phyloP scores from a whole-genome alignment of 2,888 invertebrate genomes.

The Adineta ricciae region DNA sequence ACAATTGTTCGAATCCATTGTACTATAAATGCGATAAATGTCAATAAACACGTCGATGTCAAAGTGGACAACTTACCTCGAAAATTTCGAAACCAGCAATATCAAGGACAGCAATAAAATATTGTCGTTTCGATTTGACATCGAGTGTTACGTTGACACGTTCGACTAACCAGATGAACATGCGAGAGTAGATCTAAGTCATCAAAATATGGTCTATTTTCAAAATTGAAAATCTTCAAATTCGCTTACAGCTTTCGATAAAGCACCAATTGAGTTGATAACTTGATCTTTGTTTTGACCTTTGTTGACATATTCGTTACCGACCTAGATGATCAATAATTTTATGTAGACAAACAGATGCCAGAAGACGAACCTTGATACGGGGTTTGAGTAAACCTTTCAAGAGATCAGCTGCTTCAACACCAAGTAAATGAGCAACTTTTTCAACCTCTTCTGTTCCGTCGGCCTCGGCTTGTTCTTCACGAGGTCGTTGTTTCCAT shows the following conservation, averaged over 20 bases:
- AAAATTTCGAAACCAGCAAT: slow-evolving; percentile 99
- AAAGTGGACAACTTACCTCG: slow-evolving; percentile 56
- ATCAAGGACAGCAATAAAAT: slow-evolving; percentile 99
- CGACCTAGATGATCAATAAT: slow-evolving; percentile 48
- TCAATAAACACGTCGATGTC: too few species aligned
- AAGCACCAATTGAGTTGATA: slow-evolving; percentile 51
- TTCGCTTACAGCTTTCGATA: slow-evolving; percentile 49
- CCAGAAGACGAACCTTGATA: slow-evolving; percentile 63
- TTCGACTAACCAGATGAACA: slow-evolving; percentile 75
- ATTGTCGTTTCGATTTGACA: slow-evolving; percentile 93
- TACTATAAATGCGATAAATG: slow-evolving; percentile 61
- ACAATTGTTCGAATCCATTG: slow-evolving; percentile 94
- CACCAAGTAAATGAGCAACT: slow-evolving; percentile 80
- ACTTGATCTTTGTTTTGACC: slow-evolving; percentile 82
- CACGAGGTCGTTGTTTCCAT: slow-evolving; percentile 99
- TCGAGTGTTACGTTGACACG: slow-evolving; percentile 99
- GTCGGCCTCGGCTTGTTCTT: slow-evolving; percentile 97
- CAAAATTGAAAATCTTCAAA: too few species aligned
- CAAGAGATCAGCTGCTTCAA: slow-evolving; percentile 76
- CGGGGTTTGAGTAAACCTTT: slow-evolving; percentile 71
- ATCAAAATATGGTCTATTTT: neutral
- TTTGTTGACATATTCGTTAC: slow-evolving; percentile 96
- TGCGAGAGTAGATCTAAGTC: slow-evolving; percentile 42
- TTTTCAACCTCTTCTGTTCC: slow-evolving; percentile 65
- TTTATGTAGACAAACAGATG: neutral